Conservation (phyloP, 2,113 vertebrate genomes). For the Corvus cornix region DNA sequence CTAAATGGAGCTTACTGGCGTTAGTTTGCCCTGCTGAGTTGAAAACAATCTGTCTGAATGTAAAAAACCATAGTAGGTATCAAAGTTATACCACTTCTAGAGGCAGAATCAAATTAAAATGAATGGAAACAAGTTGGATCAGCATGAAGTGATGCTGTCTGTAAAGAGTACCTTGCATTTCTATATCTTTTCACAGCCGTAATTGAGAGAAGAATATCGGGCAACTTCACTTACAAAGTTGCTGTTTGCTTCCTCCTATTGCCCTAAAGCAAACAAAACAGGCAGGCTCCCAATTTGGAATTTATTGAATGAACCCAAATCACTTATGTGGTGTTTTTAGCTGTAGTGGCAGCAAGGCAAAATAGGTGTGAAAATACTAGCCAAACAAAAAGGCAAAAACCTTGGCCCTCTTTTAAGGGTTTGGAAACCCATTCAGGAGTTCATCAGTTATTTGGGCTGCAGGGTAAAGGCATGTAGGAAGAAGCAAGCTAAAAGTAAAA, state of each 20-base stretch:
- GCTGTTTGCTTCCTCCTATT: slow-evolving; percentile 31
- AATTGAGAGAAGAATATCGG: slow-evolving; percentile 47
- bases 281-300: slow-evolving; percentile 62
- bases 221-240: slow-evolving; percentile 44
- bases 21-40: not conserved
- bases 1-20: not conserved
- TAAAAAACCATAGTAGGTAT: not conserved
- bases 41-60: not conserved
- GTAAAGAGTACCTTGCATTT: slow-evolving; percentile 34
- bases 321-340: slow-evolving; percentile 51
- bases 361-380: slow-evolving; percentile 66
- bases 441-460: not conserved
- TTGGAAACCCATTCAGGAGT: not conserved
- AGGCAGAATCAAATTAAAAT: not conserved
- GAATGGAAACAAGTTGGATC: not conserved
- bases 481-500: not conserved
- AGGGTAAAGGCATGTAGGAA: not conserved
- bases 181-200: slow-evolving; percentile 48
- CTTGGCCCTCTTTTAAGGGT: not conserved
- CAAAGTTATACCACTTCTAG: not conserved
- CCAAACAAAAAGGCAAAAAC: slow-evolving; percentile 27
- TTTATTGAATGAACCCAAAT: slow-evolving; percentile 16
- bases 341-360: slow-evolving; percentile 63
- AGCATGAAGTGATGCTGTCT: not conserved
- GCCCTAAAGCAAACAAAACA: slow-evolving; percentile 63